These are phyloP conservation scores for Poecilia latipinna DNA, from an alignment of 2,113 vertebrate genomes.

Conservation along the genomic window DNA sequence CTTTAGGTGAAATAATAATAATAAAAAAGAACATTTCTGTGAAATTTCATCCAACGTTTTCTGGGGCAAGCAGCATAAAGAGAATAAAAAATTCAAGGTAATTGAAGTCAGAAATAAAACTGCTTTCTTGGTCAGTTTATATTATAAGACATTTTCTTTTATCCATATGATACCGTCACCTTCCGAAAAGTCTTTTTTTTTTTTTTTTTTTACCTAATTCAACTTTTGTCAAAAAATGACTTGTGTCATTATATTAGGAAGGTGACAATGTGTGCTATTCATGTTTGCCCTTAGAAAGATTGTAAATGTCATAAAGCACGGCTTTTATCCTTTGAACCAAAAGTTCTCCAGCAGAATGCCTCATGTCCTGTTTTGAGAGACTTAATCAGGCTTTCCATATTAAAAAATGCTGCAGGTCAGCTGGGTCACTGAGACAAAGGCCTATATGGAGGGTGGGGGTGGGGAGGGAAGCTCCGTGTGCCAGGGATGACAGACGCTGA, in stretches of 20 bases:
- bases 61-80: neutral
- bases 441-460: conserved; percentile 67
- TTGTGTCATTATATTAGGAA: too few species aligned
- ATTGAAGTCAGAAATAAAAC: too few species aligned
- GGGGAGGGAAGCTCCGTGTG: conserved; percentile 76
- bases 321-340: conserved; percentile 32
- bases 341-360: conserved; percentile 25
- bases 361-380: conserved; percentile 62
- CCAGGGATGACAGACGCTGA: conserved; percentile 82
- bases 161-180: too few species aligned
- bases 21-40: too few species aligned
- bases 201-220: too few species aligned
- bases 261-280: too few species aligned
- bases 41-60: neutral
- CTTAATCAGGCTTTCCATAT: conserved; percentile 71
- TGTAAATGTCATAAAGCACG: conserved; percentile 5
- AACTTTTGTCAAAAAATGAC: too few species aligned
- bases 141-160: neutral
- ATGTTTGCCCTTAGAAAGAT: neutral
- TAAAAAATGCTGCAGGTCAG: conserved; percentile 75
- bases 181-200: too few species aligned
- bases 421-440: conserved; percentile 79
- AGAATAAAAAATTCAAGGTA: too few species aligned
- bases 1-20: neutral
- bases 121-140: too few species aligned